These are phyloP conservation scores for Brachyrhaphis roseni DNA, from an alignment of 2,797 vertebrate genomes.

Conservation along the genomic window DNA sequence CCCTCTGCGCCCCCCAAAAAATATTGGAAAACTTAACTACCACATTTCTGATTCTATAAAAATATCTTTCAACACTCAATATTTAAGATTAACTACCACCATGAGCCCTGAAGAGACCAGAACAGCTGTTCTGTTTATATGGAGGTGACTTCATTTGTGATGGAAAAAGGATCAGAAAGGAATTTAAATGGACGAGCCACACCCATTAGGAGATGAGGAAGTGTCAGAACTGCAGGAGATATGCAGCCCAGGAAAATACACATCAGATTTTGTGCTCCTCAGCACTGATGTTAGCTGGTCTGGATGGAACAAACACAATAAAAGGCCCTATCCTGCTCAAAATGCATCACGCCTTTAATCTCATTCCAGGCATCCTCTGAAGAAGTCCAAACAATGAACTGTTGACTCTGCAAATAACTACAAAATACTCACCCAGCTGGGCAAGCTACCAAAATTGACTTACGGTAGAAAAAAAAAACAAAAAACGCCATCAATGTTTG, in stretches of 20 bases:
- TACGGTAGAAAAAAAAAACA: not conserved
- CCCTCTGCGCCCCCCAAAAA: not conserved
- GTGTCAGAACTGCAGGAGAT: not conserved
- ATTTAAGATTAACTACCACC: not conserved
- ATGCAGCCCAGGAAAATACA: not conserved
- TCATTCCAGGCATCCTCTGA: not conserved
- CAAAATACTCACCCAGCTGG: not conserved
- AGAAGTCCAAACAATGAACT: not conserved
- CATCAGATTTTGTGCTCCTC: not conserved
- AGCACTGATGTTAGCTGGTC: not conserved
- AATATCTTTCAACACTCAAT: conserved; percentile 1
- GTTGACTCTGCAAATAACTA: not conserved
- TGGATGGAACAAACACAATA: not conserved
- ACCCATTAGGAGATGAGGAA: conserved; percentile 10
- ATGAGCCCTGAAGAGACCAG: not conserved
- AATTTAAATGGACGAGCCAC: conserved; percentile 12
- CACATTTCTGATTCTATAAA: not conserved
- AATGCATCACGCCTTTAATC: not conserved
- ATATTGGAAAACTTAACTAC: conserved; percentile 1
- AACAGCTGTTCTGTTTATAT: not conserved
- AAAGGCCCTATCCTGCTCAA: conserved; percentile 2
- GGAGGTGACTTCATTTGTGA: not conserved
- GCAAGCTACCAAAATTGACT: not conserved
- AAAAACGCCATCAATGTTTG: not conserved
- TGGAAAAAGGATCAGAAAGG: conserved; percentile 12